Evolutionary conservation across 2,888 invertebrate species (phyloP), one percentile per base, ranked within the genome.

Genomic region (Eupeodes luniger): DNA sequence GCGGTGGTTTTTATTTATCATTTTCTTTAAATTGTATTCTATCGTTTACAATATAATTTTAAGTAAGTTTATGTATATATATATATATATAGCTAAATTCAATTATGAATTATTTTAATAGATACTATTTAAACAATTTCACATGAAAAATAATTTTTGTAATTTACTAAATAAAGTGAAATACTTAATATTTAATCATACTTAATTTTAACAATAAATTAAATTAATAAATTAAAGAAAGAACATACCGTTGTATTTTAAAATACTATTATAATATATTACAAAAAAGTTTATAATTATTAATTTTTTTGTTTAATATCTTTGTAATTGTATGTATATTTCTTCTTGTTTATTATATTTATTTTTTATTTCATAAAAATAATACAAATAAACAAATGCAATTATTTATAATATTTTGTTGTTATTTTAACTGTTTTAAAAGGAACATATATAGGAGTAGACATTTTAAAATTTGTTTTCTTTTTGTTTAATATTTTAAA

Each of bases 1-100:
- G 92, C 92, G 92, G 93, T 92, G 92, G 92, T 93, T 92, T 92
- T 92, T 93, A 91, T 92, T 93, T 93, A 92, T 92, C 85, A 66
- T 88, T 88, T 83, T 79, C 67, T 82, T 83, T 64, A 55, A 84
- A 88, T 85, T 81, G 57, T 88, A 85, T 77, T 88, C 72, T 88
- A 85, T 81, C n/a, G 85, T 84, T 87, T 85, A 84, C 78, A 88
- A 81, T 77, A 83, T 80, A 69, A 84, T 84, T 81, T 77, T 81
- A 66, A 81, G 61, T 88, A 81, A 77, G 76, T 67, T 36, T 14
- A 69, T 69, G 40, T 61, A 66, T 76, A 72, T 80, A 53, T 81
- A 47, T 81, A 47, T 72, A 62, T 69, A 62, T 87, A 80, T 80
- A 79, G 87, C 76, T 87, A 80, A 57, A 80, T 87, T 77, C 84